phyloP scores from a whole-genome alignment of 2,888 invertebrate genomes.

The Acleris laterana region DNA sequence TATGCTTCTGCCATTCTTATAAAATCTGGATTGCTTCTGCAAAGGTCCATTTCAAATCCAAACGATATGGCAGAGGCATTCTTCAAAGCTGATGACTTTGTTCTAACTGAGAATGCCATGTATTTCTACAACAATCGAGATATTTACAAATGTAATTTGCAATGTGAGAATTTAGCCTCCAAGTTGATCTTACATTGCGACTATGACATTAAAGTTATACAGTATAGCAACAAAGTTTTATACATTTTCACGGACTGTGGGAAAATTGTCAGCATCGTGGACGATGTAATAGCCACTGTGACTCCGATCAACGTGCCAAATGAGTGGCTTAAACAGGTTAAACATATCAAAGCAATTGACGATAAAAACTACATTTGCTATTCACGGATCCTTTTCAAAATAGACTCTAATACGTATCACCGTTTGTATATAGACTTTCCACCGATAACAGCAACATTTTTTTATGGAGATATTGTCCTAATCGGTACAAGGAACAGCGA shows the following conservation, averaged over 20 bases:
- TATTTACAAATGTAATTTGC: slow-evolving; percentile 60
- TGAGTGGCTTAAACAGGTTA: slow-evolving; percentile 69
- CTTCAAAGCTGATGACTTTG: slow-evolving; percentile 65
- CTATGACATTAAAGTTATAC: slow-evolving; percentile 66
- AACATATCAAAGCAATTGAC: slow-evolving; percentile 61
- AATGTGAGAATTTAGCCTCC: slow-evolving; percentile 50
- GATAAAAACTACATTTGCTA: slow-evolving; percentile 69
- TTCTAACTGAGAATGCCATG: slow-evolving; percentile 53
- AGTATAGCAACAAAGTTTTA: slow-evolving; percentile 51
- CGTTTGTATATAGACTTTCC: slow-evolving; percentile 73
- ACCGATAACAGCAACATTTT: slow-evolving; percentile 68
- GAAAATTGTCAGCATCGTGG: slow-evolving; percentile 57
- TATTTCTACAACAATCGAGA: slow-evolving; percentile 63
- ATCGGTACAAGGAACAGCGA: slow-evolving; percentile 64
- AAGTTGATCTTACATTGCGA: slow-evolving; percentile 57
- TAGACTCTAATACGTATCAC: slow-evolving; percentile 63
- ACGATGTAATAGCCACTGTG: slow-evolving; percentile 45
- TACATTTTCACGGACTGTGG: slow-evolving; percentile 68
- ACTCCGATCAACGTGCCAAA: slow-evolving; percentile 58
- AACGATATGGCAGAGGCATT: slow-evolving; percentile 56
- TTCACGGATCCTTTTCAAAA: slow-evolving; percentile 68
- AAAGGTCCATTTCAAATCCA: slow-evolving; percentile 56
- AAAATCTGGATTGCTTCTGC: slow-evolving; percentile 59
- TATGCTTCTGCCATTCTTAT: slow-evolving; percentile 57
- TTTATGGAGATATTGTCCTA: slow-evolving; percentile 67